These are phyloP conservation scores for Mionectes olivaceus DNA, from an alignment of 2,797 vertebrate species.

Conservation along the genomic window DNA sequence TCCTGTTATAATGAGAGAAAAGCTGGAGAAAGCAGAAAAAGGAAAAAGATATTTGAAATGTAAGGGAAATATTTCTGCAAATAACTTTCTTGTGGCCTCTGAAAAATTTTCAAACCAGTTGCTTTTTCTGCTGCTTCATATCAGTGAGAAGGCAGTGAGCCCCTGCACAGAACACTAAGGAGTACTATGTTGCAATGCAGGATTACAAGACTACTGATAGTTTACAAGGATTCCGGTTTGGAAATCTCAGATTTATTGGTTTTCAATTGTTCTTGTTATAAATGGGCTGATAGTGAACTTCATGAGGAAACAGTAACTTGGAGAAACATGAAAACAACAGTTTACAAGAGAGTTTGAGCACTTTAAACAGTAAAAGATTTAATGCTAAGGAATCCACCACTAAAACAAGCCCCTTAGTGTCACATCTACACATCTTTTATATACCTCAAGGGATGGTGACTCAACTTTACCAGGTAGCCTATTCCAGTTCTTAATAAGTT, in stretches of 20 bases:
- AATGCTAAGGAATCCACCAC: too few relatives aligned
- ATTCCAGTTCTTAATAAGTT: background rate
- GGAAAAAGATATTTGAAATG: background rate
- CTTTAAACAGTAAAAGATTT: too few relatives aligned
- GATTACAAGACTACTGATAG: background rate
- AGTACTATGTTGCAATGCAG: background rate
- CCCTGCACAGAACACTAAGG: background rate
- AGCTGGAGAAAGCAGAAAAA: background rate
- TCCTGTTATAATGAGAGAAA: background rate
- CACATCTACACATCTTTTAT: background rate
- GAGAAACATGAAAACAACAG: background rate
- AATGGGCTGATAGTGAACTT: background rate
- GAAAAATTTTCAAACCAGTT: conserved; percentile 5
- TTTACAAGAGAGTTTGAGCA: too few relatives aligned
- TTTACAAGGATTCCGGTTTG: background rate
- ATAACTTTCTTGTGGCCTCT: conserved; percentile 25
- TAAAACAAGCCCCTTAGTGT: background rate
- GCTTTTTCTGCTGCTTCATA: conserved; percentile 20
- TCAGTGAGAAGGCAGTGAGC: conserved; percentile 15
- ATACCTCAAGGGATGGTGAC: background rate
- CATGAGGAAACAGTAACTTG: background rate
- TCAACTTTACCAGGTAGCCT: background rate
- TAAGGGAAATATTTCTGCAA: background rate
- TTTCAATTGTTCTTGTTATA: conserved; percentile 17
- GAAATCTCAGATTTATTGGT: conserved; percentile 5